Base-by-base conservation (phyloP, 2,113 vertebrate genomes). In the Anthoscopus minutus region DNA sequence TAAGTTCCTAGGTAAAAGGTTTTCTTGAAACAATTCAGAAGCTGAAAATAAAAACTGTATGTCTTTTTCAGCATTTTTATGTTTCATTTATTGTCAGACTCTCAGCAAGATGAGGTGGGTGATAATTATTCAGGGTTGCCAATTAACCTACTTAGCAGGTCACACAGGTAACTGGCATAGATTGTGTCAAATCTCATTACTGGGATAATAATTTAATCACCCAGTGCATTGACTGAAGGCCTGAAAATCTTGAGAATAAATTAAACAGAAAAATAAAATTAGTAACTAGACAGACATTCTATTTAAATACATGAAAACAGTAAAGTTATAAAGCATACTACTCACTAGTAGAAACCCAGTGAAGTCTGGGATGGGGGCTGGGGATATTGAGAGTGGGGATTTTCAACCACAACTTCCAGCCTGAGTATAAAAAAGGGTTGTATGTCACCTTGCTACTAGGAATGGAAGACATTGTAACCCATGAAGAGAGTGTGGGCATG, bases 81-180 rank as follows among this genome's bases (percentile, higher is more conserved):
- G 31, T 76, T 88, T 92, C 53, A 74, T 70, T 91, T 91, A 62
- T 65, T 94, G 53, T 88, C 47, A 84, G 7, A 53, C 35, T 67
- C 81, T 81, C 95, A 93, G 65, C 15, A 81, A 79, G 81, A 81
- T 89, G 83, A 93, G 64, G 62, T 78, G 60, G 47, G 51, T 92
- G 85, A 78, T 85, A 96, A 93, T 95, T 95, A 94, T 83, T 96
- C 89, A 86, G 74, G 83, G 53, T 61, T 97, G 88, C 64, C 81
- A 96, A 94, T 97, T 97, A 96, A 97, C 96, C 97, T 94, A 82
- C 88, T 96, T 96, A 95, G 91, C 76, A 93, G 94, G 96, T 96
- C 93, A 92, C 89, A 81, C 23, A 96, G 86, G 96, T 97, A 97
- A 94, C 77, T 88, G 86, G 77, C 70, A 92, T 48, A 96, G 89